phyloP scores from a whole-genome alignment of 2,888 invertebrate species.

The Orchesellides sinensis region DNA sequence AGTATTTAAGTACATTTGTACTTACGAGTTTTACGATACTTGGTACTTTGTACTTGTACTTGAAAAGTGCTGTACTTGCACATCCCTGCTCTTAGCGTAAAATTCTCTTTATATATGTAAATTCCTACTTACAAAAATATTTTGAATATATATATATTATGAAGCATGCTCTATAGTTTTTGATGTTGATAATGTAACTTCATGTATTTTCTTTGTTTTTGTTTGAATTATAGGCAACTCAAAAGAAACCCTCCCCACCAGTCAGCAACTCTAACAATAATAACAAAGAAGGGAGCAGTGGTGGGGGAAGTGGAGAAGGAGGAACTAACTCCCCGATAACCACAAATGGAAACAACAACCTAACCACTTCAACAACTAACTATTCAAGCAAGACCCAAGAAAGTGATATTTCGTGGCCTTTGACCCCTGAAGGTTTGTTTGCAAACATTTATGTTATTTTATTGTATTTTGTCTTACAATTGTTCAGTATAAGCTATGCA shows the following conservation, averaged over 20 bases:
- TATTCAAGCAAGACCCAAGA: slow-evolving; percentile 69
- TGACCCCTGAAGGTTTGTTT: slow-evolving; percentile 73
- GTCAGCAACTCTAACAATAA: slow-evolving; percentile 61
- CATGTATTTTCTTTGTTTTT: slow-evolving; percentile 4
- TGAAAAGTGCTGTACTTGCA: no score
- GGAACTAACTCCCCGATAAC: slow-evolving; percentile 54
- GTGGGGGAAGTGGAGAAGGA: slow-evolving; percentile 55
- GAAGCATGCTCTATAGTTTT: no score
- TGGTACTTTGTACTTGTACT: no score
- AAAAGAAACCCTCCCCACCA: slow-evolving; percentile 69
- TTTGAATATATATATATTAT: neutral
- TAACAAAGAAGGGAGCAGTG: slow-evolving; percentile 65
- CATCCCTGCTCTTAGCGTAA: no score
- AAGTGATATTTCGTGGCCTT: slow-evolving; percentile 74
- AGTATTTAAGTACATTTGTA: no score
- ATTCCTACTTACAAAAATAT: neutral
- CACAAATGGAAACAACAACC: slow-evolving; percentile 59
- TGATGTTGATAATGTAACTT: slow-evolving; percentile 4
- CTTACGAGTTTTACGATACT: no score
- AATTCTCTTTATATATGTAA: no score
- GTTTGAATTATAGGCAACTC: slow-evolving; percentile 65
- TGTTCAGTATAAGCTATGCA: no score
- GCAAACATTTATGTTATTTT: no score
- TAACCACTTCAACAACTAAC: slow-evolving; percentile 63
- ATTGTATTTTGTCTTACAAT: neutral